These are phyloP conservation scores for Metellina segmentata DNA, from an alignment of 2,888 invertebrate species.

Conservation along the genomic window DNA sequence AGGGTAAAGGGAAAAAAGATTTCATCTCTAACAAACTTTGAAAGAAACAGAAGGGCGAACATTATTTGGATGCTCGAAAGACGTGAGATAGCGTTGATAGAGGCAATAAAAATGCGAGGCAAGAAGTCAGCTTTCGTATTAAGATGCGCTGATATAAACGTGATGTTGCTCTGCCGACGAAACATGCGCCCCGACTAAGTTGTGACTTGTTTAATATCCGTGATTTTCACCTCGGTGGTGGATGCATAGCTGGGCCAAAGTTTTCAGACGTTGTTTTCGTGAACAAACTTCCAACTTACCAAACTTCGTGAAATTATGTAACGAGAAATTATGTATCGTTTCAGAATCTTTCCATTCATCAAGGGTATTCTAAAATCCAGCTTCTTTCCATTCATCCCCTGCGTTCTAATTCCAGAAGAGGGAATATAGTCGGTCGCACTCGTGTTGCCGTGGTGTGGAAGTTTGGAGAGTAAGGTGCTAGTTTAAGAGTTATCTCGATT, in stretches of 20 bases:
- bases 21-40: constrained; percentile 30
- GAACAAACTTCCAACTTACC: constrained; percentile 12
- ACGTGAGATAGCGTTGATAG: constrained; percentile 60
- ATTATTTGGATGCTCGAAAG: constrained; percentile 42
- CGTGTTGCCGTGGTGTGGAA: too few relatives aligned
- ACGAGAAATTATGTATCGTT: background rate
- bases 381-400: background rate
- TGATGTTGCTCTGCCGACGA: constrained; percentile 36
- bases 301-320: background rate
- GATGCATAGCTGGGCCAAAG: background rate
- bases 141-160: constrained; percentile 44
- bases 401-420: too few relatives aligned
- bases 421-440: too few relatives aligned
- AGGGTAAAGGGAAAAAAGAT: background rate
- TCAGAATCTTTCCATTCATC: background rate
- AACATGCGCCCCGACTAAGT: constrained; percentile 30
- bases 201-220: constrained; percentile 49
- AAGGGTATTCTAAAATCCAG: background rate
- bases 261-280: constrained; percentile 42
- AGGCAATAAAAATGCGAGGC: constrained; percentile 60
- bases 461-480: too few relatives aligned
- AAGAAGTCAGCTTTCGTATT: constrained; percentile 10
- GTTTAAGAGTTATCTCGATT: too few relatives aligned
- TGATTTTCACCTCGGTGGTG: constrained; percentile 13
- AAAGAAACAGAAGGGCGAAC: constrained; percentile 22